Evolutionary conservation across 2,113 vertebrate species (phyloP).

Genomic region (Pituophis catenifer): DNA sequence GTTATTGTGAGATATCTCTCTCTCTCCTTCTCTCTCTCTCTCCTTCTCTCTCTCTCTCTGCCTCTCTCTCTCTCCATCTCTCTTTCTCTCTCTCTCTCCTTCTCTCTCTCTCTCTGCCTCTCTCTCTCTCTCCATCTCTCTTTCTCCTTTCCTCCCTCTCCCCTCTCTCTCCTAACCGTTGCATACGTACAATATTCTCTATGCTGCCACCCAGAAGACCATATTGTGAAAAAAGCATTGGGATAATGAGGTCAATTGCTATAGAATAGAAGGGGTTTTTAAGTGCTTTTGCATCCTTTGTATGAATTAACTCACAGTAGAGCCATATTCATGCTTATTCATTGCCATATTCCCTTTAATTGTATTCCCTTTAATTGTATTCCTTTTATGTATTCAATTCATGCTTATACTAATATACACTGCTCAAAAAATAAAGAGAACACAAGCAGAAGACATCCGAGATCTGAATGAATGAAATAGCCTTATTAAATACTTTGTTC

Average conservation of each 20-base stretch:
- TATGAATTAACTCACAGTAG: too few species aligned
- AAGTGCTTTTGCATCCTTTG: neutral
- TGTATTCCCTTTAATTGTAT: too few species aligned
- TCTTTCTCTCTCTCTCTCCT: fast-evolving
- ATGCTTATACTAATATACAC: too few species aligned
- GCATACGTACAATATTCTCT: neutral
- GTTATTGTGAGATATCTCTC: neutral
- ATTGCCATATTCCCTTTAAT: neutral
- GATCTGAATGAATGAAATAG: too few species aligned
- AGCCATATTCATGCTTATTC: neutral
- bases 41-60: neutral
- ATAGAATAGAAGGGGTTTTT: neutral
- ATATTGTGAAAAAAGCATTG: neutral
- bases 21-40: fast-evolving
- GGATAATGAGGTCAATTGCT: neutral
- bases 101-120: neutral
- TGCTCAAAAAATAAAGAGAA: too few species aligned
- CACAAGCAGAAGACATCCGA: too few species aligned
- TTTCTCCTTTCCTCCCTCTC: too few species aligned
- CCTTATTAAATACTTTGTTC: too few species aligned
- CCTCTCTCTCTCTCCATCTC: too few species aligned
- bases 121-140: too few species aligned
- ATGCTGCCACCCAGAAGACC: neutral
- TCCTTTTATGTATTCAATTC: too few species aligned
- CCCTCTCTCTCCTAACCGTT: neutral